Evolutionary conservation across 2,888 invertebrate species (phyloP).

Genomic region (Philaethria dido): DNA sequence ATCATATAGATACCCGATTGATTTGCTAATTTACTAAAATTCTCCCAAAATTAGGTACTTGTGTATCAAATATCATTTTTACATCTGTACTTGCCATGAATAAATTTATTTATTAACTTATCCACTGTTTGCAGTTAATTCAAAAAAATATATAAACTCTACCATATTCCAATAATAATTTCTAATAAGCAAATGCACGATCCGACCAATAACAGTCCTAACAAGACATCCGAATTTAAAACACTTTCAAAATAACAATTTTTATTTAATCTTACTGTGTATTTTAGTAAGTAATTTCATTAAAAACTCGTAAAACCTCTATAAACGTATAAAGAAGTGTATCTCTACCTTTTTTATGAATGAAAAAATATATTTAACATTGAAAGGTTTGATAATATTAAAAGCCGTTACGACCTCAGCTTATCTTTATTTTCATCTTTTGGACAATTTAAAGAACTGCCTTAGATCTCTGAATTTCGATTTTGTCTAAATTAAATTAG

Average conservation of each 20-base stretch:
- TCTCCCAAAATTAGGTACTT: too few species aligned
- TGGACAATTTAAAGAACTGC: background rate
- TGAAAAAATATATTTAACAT: constrained; percentile 25
- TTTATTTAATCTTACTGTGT: background rate
- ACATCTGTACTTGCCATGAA: background rate
- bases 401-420: constrained; percentile 10
- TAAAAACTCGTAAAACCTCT: constrained; percentile 24
- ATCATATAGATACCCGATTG: too few species aligned
- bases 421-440: constrained; percentile 26
- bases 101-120: background rate
- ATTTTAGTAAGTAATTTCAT: constrained; percentile 17
- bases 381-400: constrained; percentile 20
- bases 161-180: background rate
- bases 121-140: background rate
- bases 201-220: constrained; percentile 36
- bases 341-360: constrained; percentile 22
- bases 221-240: constrained; percentile 16
- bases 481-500: background rate
- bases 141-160: background rate
- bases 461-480: background rate
- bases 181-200: constrained; percentile 40
- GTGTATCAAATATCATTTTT: background rate
- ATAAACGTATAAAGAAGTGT: constrained; percentile 14
- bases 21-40: too few species aligned
- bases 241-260: constrained; percentile 11